phyloP scores from a whole-genome alignment of 2,888 invertebrate species.

The Cosmia trapezina region DNA sequence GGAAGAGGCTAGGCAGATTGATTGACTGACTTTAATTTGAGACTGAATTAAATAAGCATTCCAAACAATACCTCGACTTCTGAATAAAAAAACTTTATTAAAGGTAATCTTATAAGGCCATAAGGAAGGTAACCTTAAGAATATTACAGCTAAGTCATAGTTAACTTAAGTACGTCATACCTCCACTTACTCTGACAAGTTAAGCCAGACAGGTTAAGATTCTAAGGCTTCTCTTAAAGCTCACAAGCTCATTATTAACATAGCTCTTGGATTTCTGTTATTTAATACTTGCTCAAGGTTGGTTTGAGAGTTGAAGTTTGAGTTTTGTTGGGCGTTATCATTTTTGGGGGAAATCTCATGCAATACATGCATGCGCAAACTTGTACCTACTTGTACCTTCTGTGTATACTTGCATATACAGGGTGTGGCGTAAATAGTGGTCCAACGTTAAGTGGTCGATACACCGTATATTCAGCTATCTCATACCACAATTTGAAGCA shows the following conservation, averaged over 20 bases:
- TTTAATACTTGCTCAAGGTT: background rate
- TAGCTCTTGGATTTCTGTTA: slow-evolving; percentile 15
- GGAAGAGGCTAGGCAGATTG: too few relatives aligned
- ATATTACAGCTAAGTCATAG: slow-evolving; percentile 12
- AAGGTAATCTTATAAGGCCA: background rate
- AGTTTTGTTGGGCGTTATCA: too few relatives aligned
- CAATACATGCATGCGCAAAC: background rate
- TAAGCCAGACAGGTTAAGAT: slow-evolving; percentile 20
- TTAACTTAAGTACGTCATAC: slow-evolving; percentile 24
- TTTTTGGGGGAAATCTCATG: background rate
- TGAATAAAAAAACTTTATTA: background rate
- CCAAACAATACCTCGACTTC: background rate
- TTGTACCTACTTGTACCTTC: background rate
- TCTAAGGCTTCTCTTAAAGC: slow-evolving; percentile 41
- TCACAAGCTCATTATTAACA: slow-evolving; percentile 9
- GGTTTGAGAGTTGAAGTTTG: background rate
- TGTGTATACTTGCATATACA: background rate
- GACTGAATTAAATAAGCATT: background rate
- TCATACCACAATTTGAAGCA: too few relatives aligned
- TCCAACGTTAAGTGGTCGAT: too few relatives aligned
- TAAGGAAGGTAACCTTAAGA: background rate
- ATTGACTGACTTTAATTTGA: background rate
- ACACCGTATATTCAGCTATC: too few relatives aligned
- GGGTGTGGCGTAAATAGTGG: too few relatives aligned
- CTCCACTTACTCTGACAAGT: slow-evolving; percentile 23